Evolutionary conservation across 2,888 invertebrate genomes (phyloP).

Genomic region (Sarcophaga rosellei): DNA sequence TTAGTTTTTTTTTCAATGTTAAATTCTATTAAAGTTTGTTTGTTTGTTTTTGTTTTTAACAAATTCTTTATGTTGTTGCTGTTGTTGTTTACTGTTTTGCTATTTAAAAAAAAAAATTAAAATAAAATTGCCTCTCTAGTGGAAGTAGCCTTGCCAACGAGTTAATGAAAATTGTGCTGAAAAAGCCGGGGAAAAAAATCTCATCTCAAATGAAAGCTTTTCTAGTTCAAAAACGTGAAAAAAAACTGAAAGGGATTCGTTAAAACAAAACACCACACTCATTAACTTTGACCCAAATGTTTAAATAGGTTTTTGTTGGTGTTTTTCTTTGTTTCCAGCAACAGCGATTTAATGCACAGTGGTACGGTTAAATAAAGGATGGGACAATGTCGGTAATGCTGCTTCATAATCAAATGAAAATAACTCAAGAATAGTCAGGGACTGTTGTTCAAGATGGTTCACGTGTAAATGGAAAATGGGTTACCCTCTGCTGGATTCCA

Average conservation of each 20-base stretch:
- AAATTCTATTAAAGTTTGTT: conserved; percentile 42
- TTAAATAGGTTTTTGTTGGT: not conserved
- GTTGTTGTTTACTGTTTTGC: too few species aligned
- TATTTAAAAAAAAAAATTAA: not conserved
- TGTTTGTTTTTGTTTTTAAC: not conserved
- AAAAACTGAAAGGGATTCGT: not conserved
- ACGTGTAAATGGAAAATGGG: too few species aligned
- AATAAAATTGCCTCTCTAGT: not conserved
- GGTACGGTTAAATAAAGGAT: not conserved
- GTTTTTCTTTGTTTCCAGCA: not conserved
- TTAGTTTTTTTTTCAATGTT: conserved; percentile 33
- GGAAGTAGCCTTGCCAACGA: not conserved
- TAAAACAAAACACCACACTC: conserved; percentile 20
- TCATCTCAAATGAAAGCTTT: not conserved
- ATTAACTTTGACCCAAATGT: conserved; percentile 62
- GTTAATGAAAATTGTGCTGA: not conserved
- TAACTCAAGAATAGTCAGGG: too few species aligned
- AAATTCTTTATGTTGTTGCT: too few species aligned
- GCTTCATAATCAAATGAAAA: too few species aligned
- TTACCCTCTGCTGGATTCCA: too few species aligned
- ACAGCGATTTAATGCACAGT: not conserved
- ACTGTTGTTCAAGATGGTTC: too few species aligned
- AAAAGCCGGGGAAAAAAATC: not conserved
- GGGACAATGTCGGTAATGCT: not conserved
- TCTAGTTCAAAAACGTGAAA: not conserved